Conservation (phyloP, 2,113 vertebrate species). For the Catagonus wagneri region DNA sequence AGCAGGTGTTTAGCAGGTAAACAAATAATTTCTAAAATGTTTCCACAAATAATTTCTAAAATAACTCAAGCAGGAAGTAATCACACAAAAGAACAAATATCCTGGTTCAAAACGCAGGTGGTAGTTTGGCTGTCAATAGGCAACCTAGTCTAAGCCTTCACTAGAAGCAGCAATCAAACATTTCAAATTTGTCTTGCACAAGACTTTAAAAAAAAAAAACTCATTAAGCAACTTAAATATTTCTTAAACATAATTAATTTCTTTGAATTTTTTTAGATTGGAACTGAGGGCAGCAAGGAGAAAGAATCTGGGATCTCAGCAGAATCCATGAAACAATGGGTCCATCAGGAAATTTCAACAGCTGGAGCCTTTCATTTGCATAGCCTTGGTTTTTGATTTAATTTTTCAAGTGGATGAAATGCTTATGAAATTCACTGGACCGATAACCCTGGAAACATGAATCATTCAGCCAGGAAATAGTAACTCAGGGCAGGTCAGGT, state of each 20-base stretch:
- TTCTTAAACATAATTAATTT: background rate
- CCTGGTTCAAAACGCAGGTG: background rate
- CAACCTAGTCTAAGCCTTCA: background rate
- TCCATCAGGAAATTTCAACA: constrained; percentile 2
- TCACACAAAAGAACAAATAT: background rate
- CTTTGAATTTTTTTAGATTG: background rate
- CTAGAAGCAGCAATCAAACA: background rate
- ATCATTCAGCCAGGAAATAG: constrained; percentile 58
- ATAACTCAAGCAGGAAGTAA: background rate
- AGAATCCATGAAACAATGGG: background rate
- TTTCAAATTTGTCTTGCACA: background rate
- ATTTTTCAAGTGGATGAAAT: constrained; percentile 56
- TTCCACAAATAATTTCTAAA: constrained; percentile 33
- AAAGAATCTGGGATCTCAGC: background rate
- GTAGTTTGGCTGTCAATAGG: background rate
- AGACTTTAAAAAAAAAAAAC: constrained; percentile 18
- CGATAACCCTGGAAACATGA: constrained; percentile 41
- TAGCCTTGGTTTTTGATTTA: constrained; percentile 55
- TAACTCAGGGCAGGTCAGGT: constrained; percentile 19
- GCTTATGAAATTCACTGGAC: constrained; percentile 47
- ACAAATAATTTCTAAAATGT: constrained; percentile 24
- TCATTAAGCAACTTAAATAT: constrained; percentile 14
- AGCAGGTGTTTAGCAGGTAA: background rate
- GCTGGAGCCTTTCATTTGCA: constrained; percentile 55
- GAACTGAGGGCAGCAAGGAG: background rate